A percentile compares a stretch with the other conserved stretches of the same genome.
phyloP scores from a whole-genome alignment of 2,113 vertebrate genomes.

The Crotalus viridis region DNA sequence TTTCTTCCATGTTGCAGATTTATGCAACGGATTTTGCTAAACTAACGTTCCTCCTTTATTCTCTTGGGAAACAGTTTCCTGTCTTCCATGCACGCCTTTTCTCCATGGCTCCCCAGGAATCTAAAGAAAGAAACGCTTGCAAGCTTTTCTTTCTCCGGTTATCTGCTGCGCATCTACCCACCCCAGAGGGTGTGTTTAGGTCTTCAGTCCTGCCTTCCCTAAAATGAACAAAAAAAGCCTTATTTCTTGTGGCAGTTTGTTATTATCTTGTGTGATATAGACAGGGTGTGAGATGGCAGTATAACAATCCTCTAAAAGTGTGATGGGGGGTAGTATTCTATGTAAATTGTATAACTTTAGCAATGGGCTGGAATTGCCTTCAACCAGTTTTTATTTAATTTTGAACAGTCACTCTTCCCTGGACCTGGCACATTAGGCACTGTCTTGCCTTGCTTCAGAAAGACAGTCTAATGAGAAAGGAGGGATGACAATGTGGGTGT shows the following conservation, averaged over 20 bases:
- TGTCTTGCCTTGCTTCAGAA: neutral
- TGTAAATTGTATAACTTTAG: neutral
- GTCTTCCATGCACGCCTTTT: neutral
- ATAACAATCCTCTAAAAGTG: neutral
- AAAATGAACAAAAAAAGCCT: too few species aligned
- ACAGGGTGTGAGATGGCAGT: neutral
- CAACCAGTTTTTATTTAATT: neutral
- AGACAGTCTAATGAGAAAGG: neutral
- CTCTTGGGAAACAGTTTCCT: constrained; percentile 26
- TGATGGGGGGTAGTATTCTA: neutral
- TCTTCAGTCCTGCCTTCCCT: neutral
- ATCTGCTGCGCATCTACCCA: too few species aligned
- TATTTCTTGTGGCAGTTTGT: neutral
- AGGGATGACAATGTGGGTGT: neutral
- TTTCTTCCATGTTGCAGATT: constrained; percentile 9
- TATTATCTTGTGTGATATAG: neutral
- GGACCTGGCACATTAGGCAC: neutral
- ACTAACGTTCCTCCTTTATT: neutral
- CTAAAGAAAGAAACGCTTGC: neutral
- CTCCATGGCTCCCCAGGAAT: neutral
- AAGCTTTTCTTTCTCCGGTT: too few species aligned
- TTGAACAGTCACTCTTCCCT: neutral
- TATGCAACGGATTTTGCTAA: constrained; percentile 1
- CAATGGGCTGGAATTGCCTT: neutral
- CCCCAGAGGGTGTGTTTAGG: too few species aligned